phyloP scores from a whole-genome alignment of 2,888 invertebrate genomes.

The Agrotis exclamationis region DNA sequence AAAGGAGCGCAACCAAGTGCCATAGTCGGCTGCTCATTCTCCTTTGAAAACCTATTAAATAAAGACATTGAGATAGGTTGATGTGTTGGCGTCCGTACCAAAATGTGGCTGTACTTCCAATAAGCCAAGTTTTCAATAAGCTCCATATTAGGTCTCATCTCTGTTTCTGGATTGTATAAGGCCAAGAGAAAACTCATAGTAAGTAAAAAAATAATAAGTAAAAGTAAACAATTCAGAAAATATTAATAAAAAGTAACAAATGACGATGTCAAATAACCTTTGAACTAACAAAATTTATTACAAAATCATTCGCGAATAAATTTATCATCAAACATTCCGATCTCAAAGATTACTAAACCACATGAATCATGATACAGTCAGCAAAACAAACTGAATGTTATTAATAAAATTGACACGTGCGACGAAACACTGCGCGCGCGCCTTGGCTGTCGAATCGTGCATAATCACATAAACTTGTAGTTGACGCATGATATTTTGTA shows the following conservation, averaged over 20 bases:
- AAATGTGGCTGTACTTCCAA: too few species aligned
- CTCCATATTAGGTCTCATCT: too few species aligned
- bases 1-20: too few species aligned
- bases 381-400: constrained; percentile 29
- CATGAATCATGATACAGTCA: constrained; percentile 31
- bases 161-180: too few species aligned
- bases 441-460: constrained; percentile 36
- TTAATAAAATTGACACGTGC: constrained; percentile 54
- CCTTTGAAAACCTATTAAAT: too few species aligned
- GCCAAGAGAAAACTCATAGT: too few species aligned
- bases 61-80: too few species aligned
- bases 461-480: constrained; percentile 35
- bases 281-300: not conserved
- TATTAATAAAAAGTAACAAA: not conserved
- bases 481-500: constrained; percentile 48
- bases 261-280: not conserved
- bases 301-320: not conserved
- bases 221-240: too few species aligned
- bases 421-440: constrained; percentile 28
- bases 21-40: too few species aligned
- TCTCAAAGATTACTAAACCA: constrained; percentile 14
- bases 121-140: too few species aligned
- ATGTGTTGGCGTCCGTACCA: too few species aligned
- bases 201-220: too few species aligned
- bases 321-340: constrained; percentile 12